Evolutionary conservation across 2,888 invertebrate genomes (phyloP).

Genomic region (Synanthedon vespiformis): DNA sequence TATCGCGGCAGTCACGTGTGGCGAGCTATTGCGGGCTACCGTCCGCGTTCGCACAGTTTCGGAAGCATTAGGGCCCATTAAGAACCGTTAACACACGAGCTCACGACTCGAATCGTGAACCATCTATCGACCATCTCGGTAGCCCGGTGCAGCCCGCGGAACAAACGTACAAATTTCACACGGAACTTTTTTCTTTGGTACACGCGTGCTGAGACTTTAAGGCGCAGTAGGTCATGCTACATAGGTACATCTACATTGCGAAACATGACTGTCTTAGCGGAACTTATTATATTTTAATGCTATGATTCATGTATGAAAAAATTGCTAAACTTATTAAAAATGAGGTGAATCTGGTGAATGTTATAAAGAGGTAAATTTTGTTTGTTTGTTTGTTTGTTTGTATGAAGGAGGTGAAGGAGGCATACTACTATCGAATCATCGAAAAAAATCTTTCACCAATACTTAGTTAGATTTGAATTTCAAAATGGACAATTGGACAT

Average conservation of each 20-base stretch:
- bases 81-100: conserved; percentile 66
- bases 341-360: no score
- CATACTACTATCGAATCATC: no score
- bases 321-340: no score
- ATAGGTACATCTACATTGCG: not conserved
- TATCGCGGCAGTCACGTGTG: conserved; percentile 53
- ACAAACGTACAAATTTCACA: conserved; percentile 44
- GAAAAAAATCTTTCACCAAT: no score
- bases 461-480: no score
- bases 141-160: conserved; percentile 41
- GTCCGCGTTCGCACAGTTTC: conserved; percentile 69
- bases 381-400: no score
- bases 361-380: no score
- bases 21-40: conserved; percentile 50
- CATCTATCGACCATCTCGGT: conserved; percentile 65
- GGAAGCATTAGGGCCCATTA: conserved; percentile 70
- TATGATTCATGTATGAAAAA: no score
- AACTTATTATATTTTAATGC: no score
- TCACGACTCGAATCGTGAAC: conserved; percentile 58
- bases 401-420: no score
- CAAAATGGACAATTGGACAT: no score
- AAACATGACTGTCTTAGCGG: not conserved
- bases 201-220: conserved; percentile 10
- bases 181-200: conserved; percentile 35
- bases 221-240: not conserved